phyloP scores from a whole-genome alignment of 2,113 vertebrate genomes.

The Pelusios castaneus region DNA sequence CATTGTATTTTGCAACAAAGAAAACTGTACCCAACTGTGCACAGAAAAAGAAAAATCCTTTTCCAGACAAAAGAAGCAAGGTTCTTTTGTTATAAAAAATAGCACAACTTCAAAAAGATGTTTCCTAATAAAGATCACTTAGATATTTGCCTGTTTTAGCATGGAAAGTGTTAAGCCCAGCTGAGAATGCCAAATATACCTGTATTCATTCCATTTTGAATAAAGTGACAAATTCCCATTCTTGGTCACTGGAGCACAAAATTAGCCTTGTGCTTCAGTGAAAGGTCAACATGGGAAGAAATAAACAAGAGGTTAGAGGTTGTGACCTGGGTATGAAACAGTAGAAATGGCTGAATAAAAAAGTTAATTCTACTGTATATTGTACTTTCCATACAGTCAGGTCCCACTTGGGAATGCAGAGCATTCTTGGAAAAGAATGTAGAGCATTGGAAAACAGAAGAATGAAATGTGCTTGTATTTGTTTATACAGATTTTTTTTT shows the following conservation, averaged over 20 bases:
- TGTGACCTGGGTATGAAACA: constrained; percentile 42
- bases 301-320: constrained; percentile 71
- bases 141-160: constrained; percentile 39
- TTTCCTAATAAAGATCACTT: constrained; percentile 38
- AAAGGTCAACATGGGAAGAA: constrained; percentile 79
- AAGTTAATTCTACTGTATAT: constrained; percentile 41
- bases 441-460: constrained; percentile 1
- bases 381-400: not conserved
- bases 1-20: constrained; percentile 66
- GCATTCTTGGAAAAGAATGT: not conserved
- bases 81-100: constrained; percentile 64
- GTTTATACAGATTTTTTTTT: not conserved
- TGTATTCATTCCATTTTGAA: constrained; percentile 81
- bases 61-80: constrained; percentile 70
- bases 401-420: constrained; percentile 1
- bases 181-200: constrained; percentile 73
- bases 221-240: constrained; percentile 85
- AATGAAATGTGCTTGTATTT: not conserved
- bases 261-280: constrained; percentile 81
- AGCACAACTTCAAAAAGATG: constrained; percentile 26
- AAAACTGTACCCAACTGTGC: constrained; percentile 35
- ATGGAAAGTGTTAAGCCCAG: constrained; percentile 56
- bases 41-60: constrained; percentile 52
- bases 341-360: constrained; percentile 34
- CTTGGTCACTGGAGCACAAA: constrained; percentile 86